Evolutionary conservation across 2,113 vertebrate genomes (phyloP).

Genomic region (Paralichthys olivaceus): DNA sequence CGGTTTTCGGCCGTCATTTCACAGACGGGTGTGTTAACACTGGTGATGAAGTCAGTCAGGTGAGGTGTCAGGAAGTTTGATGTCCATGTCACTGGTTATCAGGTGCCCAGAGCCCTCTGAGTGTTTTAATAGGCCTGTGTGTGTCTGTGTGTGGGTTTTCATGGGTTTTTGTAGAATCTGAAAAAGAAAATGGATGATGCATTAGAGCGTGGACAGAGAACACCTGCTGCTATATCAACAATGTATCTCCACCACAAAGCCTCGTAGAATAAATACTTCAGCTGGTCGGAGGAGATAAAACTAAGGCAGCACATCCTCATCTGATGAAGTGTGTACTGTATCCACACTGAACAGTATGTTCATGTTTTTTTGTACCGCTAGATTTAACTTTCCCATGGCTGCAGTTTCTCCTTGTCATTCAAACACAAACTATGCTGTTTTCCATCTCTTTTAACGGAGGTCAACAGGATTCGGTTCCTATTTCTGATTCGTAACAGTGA

Average conservation of each 20-base stretch:
- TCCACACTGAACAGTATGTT: constrained; percentile 31
- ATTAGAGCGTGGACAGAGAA: constrained; percentile 8
- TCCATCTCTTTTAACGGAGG: constrained; percentile 3
- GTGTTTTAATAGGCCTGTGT: constrained; percentile 51
- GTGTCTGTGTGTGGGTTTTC: constrained; percentile 41
- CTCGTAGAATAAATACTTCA: constrained; percentile 1
- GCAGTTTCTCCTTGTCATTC: not conserved
- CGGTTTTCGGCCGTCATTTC: not conserved
- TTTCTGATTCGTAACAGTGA: constrained; percentile 27
- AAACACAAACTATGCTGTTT: not conserved
- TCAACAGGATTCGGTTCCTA: constrained; percentile 13
- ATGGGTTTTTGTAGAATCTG: constrained; percentile 9
- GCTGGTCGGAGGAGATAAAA: not conserved
- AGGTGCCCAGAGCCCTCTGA: constrained; percentile 32
- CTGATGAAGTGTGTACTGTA: not conserved
- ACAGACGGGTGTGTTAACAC: not conserved
- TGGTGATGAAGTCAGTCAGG: not conserved
- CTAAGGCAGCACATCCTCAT: constrained; percentile 23
- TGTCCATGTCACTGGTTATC: constrained; percentile 39
- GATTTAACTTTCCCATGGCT: constrained; percentile 23
- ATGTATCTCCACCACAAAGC: constrained; percentile 12
- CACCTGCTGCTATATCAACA: constrained; percentile 35
- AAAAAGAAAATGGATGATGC: constrained; percentile 1
- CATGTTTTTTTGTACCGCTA: not conserved
- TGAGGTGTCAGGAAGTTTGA: constrained; percentile 59